Evolutionary conservation across 2,888 invertebrate genomes (phyloP), one percentile per base, ranked within the genome.

Genomic region (Epistrophe eligans): DNA sequence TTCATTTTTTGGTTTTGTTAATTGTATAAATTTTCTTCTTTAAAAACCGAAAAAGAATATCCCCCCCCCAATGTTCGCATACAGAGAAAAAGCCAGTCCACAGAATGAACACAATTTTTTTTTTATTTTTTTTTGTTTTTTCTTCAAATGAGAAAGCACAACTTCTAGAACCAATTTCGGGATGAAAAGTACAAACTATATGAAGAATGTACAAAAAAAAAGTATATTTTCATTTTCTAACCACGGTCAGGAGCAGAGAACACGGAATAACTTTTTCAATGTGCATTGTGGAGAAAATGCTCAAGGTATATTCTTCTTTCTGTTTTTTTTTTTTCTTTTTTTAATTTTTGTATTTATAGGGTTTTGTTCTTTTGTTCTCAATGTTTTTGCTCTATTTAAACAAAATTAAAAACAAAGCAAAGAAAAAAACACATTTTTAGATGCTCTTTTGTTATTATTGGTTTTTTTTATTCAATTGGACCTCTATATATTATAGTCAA

Each of bases 191-290:
- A 45, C 35, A 38, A 35, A n/a, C 24, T 24, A 24, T 40, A 58
- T 45, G 24, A 64, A 45, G n/a, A 32, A 64, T 64, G 32, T 45
- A 48, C 35, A 58, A 6, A 28, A 64, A 64, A 64, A 64, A 48
- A 32, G 9, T 5, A 28, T 24, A 57, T 66, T 76, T 80, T 76
- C 71, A 66, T 48, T 72, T 76, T 76, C 52, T 77, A 71, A 66
- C 76, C 80, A 71, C 80, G 76, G 80, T 77, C 80, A 80, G 84
- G 58, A 80, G 62, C 76, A 52, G 60, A 73, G 50, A 35, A 50
- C n/a, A 50, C 35, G 48, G 43, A 50, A 50, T 50, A 67, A 67
- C 50, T 67, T 80, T 84, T 79, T 64, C 74, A 73, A 74, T 79
- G 74, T 80, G 84, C 66, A 84, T 84, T 80, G 84, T 77, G 71